Conservation (phyloP, 2,888 invertebrate species). For the Anagyrus pseudococci region DNA sequence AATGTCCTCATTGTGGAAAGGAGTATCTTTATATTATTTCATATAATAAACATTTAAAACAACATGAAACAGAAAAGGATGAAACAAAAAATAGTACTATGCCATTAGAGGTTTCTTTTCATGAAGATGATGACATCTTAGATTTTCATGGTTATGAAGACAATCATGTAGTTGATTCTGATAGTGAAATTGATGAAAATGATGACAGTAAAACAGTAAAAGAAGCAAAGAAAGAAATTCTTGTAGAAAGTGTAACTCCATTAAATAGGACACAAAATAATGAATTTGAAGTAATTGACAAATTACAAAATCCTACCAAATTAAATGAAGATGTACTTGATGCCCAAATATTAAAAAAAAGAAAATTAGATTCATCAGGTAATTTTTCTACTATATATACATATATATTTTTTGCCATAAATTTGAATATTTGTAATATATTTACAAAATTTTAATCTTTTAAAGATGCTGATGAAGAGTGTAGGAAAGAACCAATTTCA, state of each 20-base stretch:
- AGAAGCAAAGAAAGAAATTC: conserved; percentile 48
- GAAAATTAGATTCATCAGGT: conserved; percentile 19
- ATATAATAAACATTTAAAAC: conserved; percentile 57
- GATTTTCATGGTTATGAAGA: conserved; percentile 43
- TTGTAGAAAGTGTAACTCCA: conserved; percentile 50
- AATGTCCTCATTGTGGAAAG: conserved; percentile 59
- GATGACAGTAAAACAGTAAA: conserved; percentile 51
- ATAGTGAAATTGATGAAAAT: conserved; percentile 30
- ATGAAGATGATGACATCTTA: conserved; percentile 47
- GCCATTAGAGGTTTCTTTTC: conserved; percentile 47
- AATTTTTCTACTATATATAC: background rate
- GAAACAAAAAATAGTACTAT: conserved; percentile 41
- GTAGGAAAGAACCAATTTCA: too few relatives aligned
- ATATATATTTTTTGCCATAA: background rate
- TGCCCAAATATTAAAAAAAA: conserved; percentile 50
- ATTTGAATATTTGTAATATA: background rate
- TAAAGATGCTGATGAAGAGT: too few relatives aligned
- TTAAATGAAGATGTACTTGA: conserved; percentile 53
- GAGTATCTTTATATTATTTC: conserved; percentile 59
- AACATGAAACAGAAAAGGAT: conserved; percentile 53
- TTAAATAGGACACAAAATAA: conserved; percentile 51
- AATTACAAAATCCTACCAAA: too few relatives aligned
- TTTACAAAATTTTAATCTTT: too few relatives aligned
- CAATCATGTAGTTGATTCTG: conserved; percentile 33
- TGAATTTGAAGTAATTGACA: too few relatives aligned